Evolutionary conservation across 92 coral and sea anemone genomes (phyloP), one percentile per base, ranked within the genome.

Genomic region (Epizoanthus scotinus): DNA sequence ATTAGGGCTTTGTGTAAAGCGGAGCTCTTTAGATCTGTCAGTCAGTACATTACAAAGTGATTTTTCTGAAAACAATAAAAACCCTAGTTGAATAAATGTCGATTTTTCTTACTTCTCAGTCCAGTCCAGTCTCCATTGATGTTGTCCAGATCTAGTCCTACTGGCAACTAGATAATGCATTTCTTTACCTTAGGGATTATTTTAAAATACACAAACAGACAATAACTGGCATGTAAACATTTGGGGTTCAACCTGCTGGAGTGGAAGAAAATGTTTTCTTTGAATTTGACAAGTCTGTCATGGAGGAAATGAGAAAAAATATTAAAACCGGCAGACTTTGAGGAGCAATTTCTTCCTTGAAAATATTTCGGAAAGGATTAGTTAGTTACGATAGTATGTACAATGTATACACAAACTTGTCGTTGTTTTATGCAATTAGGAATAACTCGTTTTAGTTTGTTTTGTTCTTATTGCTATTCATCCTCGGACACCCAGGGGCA

Each of bases 181-280:
- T 71, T 64, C 69, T 64, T 63, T 64, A 27, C 44, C 69, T 63
- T 63, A n/a, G 69, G 69, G 69, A 63, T 63, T 63, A 29, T 64
- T 38, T 28, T 63, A 14, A 14, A 31, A 31, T 63, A 64, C 18
- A 29, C 21, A 25, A 64, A 64, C 47, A 29, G 69, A 64, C 69
- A 64, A 64, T 64, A 64, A 64, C 2, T 44, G 52, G 10, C 50
- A 44, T 44, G 4, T 64, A 38, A 64, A 28, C 18, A 64, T 14
- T 28, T 63, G 38, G 29, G 67, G 67, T n/a, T 63, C 38, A 34
- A 34, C 6, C 40, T 34, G 40, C 40, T 34, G 29, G 2, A 63
- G 8, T n/a, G 1, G 19, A 25, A 56, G 24, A 26, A 25, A 13
- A n/a, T 27, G 67, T 24, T 62, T 62, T 62, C 40, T 62, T 62